phyloP scores from a whole-genome alignment of 1,140 invertebrate species.

The Proales similis region DNA sequence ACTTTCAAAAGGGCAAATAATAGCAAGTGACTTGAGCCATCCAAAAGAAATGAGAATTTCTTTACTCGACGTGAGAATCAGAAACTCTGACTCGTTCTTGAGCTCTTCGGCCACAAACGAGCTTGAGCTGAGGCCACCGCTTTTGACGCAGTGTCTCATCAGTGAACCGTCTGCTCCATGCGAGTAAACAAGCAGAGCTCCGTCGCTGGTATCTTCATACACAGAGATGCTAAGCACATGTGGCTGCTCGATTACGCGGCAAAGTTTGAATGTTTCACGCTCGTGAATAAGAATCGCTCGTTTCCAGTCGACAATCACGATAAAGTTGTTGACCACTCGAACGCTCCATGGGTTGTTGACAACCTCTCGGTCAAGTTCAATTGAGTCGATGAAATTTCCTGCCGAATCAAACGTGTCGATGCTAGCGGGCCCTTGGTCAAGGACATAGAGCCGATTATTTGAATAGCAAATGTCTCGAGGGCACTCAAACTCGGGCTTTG shows the following conservation, averaged over 20 bases:
- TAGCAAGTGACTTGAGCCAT: slow-evolving; percentile 17
- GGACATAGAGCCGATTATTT: slow-evolving; percentile 11
- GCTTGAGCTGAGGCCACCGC: neutral
- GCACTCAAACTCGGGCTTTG: slow-evolving; percentile 19
- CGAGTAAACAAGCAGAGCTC: neutral
- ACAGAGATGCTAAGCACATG: slow-evolving; percentile 21
- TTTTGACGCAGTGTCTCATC: neutral
- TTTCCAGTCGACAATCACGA: slow-evolving; percentile 31
- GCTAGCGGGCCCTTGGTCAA: slow-evolving; percentile 23
- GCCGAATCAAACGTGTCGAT: slow-evolving; percentile 9
- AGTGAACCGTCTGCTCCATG: slow-evolving; percentile 27
- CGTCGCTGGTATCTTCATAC: neutral
- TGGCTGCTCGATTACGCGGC: neutral
- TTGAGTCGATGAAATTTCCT: slow-evolving; percentile 18
- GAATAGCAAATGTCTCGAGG: slow-evolving; percentile 31
- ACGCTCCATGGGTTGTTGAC: slow-evolving; percentile 36
- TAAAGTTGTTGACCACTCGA: neutral
- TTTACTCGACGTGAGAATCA: slow-evolving; percentile 2
- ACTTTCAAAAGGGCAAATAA: slow-evolving; percentile 8
- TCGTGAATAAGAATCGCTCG: slow-evolving; percentile 12
- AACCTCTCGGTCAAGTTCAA: slow-evolving; percentile 1
- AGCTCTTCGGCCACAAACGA: neutral
- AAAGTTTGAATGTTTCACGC: slow-evolving; percentile 19
- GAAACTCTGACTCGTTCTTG: slow-evolving; percentile 24
- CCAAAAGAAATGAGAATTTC: slow-evolving; percentile 18